Conservation (phyloP, 2,888 invertebrate species). For the Lasioglossum pauxillum region DNA sequence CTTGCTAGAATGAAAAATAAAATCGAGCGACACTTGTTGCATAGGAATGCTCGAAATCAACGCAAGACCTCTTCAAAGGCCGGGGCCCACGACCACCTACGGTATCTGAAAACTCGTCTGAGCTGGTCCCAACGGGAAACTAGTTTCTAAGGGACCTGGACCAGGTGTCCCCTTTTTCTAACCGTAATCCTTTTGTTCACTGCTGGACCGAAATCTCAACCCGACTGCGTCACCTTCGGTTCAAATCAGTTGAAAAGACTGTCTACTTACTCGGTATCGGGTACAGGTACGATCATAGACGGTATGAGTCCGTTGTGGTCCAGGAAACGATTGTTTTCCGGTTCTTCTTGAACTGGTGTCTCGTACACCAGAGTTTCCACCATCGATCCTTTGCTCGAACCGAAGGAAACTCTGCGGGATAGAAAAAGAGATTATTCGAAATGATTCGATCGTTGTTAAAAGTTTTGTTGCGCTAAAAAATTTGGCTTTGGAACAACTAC, state of each 20-base stretch:
- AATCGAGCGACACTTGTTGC: neutral
- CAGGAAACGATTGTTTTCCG: constrained; percentile 88
- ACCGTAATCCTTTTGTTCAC: neutral
- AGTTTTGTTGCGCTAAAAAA: neutral
- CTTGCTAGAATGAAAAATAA: neutral
- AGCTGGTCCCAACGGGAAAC: neutral
- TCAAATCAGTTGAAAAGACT: neutral
- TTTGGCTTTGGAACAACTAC: neutral
- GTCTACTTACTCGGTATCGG: constrained; percentile 82
- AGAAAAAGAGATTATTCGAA: neutral
- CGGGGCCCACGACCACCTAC: neutral
- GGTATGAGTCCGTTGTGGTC: constrained; percentile 83
- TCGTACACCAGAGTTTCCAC: constrained; percentile 97
- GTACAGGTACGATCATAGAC: constrained; percentile 79
- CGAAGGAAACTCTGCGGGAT: constrained; percentile 93
- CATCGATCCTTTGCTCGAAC: constrained; percentile 97
- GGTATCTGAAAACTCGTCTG: neutral
- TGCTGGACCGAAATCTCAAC: neutral
- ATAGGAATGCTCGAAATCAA: neutral
- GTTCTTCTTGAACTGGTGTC: constrained; percentile 91
- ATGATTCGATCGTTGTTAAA: neutral
- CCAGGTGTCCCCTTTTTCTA: neutral
- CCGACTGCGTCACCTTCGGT: neutral
- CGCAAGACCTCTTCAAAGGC: neutral
- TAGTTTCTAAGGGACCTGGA: neutral